Evolutionary conservation across 2,113 vertebrate species (phyloP), one percentile per base, ranked within the genome.

Genomic region (Camelus bactrianus): DNA sequence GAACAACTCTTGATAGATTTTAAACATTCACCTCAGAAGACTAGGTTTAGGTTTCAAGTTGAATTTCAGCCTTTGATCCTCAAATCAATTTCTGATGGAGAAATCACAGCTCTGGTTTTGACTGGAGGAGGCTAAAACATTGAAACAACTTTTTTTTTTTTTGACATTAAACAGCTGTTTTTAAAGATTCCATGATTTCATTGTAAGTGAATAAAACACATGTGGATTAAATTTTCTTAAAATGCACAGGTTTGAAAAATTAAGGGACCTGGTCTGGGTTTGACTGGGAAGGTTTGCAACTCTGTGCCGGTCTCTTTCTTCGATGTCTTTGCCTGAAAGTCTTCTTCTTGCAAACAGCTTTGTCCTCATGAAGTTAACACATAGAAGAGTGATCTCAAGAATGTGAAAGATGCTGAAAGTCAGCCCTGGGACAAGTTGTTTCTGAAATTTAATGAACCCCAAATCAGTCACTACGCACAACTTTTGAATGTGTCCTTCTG

Each of bases 181-280:
- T 67, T 28, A 46, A 88, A 92, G 95, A 88, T 95, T 89, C 82
- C 35, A 35, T 80, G 52, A 95, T 97, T 96, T 95, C 69, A 94
- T 67, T 85, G 48, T 64, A 93, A 96, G 70, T 95, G 93, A 96
- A 80, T 95, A 91, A 95, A 75, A 92, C 82, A 96, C 94, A 97
- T 96, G 48, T 96, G 97, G 81, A 88, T 96, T 97, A 96, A 50
- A 95, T 98, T 98, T 96, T 86, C 97, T 96, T 89, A 76, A 96
- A 94, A 91, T 92, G 93, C 13, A 89, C 79, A 94, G 48, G 32
- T 96, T 89, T 96, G 42, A 96, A 95, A 81, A 96, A 89, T 95
- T 42, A 95, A 97, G 50, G 64, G 96, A 90, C 38, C 76, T 97
- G 91, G 58, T 85, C 92, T 96, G 60, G 82, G 52, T 94, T 95